Evolutionary conservation across 2,113 vertebrate species (phyloP), one percentile per base, ranked within the genome.

Genomic region (Salvator merianae): DNA sequence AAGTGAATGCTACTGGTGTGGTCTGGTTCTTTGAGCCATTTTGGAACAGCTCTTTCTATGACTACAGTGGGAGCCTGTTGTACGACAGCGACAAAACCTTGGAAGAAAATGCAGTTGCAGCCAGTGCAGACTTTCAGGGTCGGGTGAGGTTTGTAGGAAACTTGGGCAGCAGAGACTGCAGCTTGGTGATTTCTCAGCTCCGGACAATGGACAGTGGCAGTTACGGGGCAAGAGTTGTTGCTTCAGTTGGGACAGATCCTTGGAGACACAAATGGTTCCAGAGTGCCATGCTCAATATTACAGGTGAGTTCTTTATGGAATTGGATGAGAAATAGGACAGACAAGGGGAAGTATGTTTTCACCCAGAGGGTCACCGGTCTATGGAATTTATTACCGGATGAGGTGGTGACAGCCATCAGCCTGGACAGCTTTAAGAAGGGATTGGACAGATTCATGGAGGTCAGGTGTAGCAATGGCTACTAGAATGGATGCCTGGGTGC

Each of bases 11-110:
- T 38, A 85, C n/a, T 13, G 38, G 68, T 28, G 24, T 85, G 7
- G 10, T 30, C 36, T 85, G 83, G 83, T 38, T 79, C 63, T 79
- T 79, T 53, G 59, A 79, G 20, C 83, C 83, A 50, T 7, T 38
- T 53, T 75, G 24, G 28, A 26, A 76, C 6, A 6, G 20, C 2
- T 30, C 1, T 5, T 63, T 7, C 68, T 4, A 20, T 0, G 40
- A 79, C 1, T 34, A 63, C 18, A 2, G 10, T 34, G 70, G 55
- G 7, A 20, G 1, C 68, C 38, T 85, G n/a, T 34, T 85, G 30
- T 85, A 85, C 5, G 9, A 85, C 68, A 72, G 30, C 38, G 79
- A 55, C 43, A 43, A 34, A 12, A 65, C 12, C 24, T 20, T 68
- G 34, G 18, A 22, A 30, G 32, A 47, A 1, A 18, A 22, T 30